Percentiles rank a stretch among this genome's conserved stretches.
phyloP scores from a whole-genome alignment of 1,140 invertebrate species.

The Caenorhabditis briggsae region DNA sequence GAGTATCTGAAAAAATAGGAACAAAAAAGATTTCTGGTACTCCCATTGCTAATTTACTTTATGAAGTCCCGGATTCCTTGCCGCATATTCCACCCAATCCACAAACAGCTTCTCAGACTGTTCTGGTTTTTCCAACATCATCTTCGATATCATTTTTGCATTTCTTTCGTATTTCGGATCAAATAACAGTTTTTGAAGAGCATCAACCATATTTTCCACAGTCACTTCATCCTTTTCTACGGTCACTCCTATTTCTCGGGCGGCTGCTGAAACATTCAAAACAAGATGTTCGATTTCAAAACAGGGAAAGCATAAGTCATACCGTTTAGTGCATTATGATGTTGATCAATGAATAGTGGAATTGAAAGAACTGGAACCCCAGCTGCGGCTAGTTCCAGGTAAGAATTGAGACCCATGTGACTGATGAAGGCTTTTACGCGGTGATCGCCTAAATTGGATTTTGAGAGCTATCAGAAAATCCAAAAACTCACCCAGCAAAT shows the following conservation, averaged over 20 bases:
- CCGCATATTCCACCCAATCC: constrained; percentile 40
- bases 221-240: constrained; percentile 39
- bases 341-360: constrained; percentile 79
- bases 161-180: constrained; percentile 17
- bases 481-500: background rate
- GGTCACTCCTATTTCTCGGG: constrained; percentile 34
- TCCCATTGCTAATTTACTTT: background rate
- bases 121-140: constrained; percentile 36
- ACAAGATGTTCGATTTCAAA: background rate
- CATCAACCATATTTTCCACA: background rate
- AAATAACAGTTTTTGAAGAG: constrained; percentile 31
- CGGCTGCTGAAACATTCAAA: constrained; percentile 6
- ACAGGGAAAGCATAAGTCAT: background rate
- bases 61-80: constrained; percentile 21
- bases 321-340: constrained; percentile 27
- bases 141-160: constrained; percentile 45
- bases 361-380: constrained; percentile 83
- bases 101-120: constrained; percentile 31
- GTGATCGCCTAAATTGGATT: background rate
- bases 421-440: constrained; percentile 31
- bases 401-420: constrained; percentile 34
- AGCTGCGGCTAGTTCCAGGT: constrained; percentile 80
- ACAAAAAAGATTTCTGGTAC: background rate
- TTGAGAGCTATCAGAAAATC: background rate
- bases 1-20: background rate